These are phyloP conservation scores for Mallotus villosus DNA, from an alignment of 2,797 vertebrate species.

Conservation along the genomic window DNA sequence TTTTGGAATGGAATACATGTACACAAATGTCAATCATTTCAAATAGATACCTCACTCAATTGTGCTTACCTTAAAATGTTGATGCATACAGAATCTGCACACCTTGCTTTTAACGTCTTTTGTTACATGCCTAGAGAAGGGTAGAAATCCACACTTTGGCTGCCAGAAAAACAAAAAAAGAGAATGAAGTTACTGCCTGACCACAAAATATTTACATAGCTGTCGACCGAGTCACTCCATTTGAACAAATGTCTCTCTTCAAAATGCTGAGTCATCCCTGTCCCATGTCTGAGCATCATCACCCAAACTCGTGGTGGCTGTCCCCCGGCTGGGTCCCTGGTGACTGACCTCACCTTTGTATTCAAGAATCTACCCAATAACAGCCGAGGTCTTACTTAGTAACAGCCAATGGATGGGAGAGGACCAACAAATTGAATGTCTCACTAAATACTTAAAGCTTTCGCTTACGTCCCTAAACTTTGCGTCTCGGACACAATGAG, in stretches of 20 bases:
- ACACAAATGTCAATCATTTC: not conserved
- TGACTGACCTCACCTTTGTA: too few relatives aligned
- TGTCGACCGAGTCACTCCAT: not conserved
- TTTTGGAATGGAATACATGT: not conserved
- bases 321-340: not conserved
- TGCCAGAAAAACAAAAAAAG: constrained; percentile 57
- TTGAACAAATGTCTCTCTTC: not conserved
- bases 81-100: constrained; percentile 98
- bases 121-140: constrained; percentile 85
- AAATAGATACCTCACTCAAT: not conserved
- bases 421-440: too few relatives aligned
- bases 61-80: constrained; percentile 90
- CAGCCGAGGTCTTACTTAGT: not conserved
- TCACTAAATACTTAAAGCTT: not conserved
- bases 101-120: constrained; percentile 93
- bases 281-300: not conserved
- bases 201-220: not conserved
- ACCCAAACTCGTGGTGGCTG: not conserved
- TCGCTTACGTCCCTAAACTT: not conserved
- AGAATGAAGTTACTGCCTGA: constrained; percentile 1
- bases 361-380: not conserved
- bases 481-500: not conserved
- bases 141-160: constrained; percentile 98
- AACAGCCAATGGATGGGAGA: not conserved
- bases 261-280: too few relatives aligned